A percentile compares a stretch with the other conserved stretches of the same genome.
These are phyloP conservation scores for Dastarcus helophoroides DNA, from an alignment of 2,888 invertebrate species.

Conservation along the genomic window DNA sequence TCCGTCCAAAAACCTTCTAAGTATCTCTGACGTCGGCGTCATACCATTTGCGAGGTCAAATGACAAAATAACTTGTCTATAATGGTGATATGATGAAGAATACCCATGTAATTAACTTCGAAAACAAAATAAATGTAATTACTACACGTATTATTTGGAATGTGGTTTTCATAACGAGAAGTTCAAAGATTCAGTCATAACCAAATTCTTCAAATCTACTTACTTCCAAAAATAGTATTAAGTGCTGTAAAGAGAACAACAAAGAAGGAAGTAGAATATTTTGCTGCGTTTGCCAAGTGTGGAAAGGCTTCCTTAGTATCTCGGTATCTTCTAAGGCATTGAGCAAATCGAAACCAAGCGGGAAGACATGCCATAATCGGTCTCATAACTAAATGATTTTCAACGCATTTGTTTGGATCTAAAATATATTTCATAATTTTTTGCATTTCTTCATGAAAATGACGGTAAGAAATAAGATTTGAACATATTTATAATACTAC, in stretches of 20 bases:
- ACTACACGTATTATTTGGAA: too few species aligned
- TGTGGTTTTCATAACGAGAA: too few species aligned
- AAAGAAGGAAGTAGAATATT: conserved; percentile 95
- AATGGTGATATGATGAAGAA: too few species aligned
- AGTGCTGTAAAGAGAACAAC: conserved; percentile 79
- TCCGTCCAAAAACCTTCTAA: too few species aligned
- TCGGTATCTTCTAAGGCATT: conserved; percentile 88
- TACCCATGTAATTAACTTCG: too few species aligned
- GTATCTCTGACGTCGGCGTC: too few species aligned
- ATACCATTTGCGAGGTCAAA: too few species aligned
- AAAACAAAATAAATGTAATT: too few species aligned
- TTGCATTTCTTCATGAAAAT: conserved; percentile 2
- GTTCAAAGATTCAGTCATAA: too few species aligned
- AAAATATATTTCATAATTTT: conserved; percentile 11
- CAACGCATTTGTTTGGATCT: conserved; percentile 55
- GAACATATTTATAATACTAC: too few species aligned
- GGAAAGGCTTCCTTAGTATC: conserved; percentile 91
- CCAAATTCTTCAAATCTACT: too few species aligned
- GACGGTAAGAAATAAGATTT: not conserved
- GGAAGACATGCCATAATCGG: conserved; percentile 86
- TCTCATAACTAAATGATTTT: conserved; percentile 62
- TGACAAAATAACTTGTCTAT: too few species aligned
- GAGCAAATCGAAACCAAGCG: conserved; percentile 96
- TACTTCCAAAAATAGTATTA: conserved; percentile 52
- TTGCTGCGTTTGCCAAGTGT: conserved; percentile 94